These are phyloP conservation scores for Drosophila miranda DNA, from an alignment of 1,140 invertebrate genomes.

Conservation along the genomic window DNA sequence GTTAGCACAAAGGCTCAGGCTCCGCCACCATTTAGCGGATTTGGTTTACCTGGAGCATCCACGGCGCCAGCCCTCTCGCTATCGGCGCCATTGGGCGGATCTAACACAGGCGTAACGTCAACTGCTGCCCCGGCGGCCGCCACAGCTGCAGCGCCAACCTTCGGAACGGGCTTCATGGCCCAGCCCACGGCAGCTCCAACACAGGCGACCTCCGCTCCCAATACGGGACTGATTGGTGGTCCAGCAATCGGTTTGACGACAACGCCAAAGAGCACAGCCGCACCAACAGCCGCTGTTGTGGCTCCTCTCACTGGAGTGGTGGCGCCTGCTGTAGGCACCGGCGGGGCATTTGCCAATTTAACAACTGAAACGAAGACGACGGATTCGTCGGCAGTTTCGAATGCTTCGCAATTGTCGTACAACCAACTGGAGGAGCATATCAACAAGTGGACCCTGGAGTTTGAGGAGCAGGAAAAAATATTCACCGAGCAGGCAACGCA, in stretches of 20 bases:
- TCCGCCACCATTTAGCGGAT: constrained; percentile 53
- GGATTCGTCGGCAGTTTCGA: constrained; percentile 55
- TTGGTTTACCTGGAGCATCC: constrained; percentile 30
- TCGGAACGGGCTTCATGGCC: constrained; percentile 44
- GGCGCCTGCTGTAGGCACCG: constrained; percentile 28
- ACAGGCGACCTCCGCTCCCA: constrained; percentile 25
- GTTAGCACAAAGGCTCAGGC: constrained; percentile 41
- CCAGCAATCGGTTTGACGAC: constrained; percentile 26
- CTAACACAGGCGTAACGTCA: constrained; percentile 13
- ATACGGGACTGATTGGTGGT: constrained; percentile 4
- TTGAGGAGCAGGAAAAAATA: constrained; percentile 96
- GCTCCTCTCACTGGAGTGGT: constrained; percentile 29
- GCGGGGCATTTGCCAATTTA: constrained; percentile 58
- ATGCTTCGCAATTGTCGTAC: constrained; percentile 87
- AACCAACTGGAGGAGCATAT: constrained; percentile 95
- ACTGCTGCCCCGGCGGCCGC: constrained; percentile 23
- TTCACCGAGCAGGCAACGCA: constrained; percentile 97
- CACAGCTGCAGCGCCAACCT: constrained; percentile 30
- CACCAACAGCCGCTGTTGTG: constrained; percentile 33
- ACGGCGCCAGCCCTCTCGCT: constrained; percentile 18
- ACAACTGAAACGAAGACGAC: constrained; percentile 69
- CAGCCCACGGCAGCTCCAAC: constrained; percentile 22
- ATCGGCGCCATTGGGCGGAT: background rate
- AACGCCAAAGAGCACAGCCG: constrained; percentile 31
- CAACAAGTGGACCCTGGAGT: constrained; percentile 97